Conservation (phyloP, 2,888 invertebrate species). For the Aporophyla lueneburgensis region DNA sequence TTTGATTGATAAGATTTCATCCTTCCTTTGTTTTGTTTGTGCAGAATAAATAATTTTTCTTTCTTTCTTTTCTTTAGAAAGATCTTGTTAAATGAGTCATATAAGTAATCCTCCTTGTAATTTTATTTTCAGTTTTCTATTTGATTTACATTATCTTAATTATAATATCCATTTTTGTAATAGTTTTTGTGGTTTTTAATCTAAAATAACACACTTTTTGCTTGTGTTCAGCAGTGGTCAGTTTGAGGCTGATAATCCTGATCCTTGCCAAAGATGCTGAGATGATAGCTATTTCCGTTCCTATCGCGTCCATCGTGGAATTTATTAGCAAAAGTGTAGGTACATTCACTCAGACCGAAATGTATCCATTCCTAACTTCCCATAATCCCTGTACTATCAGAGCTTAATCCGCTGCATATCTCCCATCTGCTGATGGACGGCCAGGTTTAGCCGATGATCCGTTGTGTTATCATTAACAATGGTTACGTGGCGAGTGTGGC, state of each 20-base stretch:
- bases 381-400: constrained; percentile 8
- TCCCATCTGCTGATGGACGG: constrained; percentile 28
- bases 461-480: constrained; percentile 55
- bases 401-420: constrained; percentile 29
- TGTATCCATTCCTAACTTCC: neutral
- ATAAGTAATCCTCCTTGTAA: no score
- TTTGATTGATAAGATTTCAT: no score
- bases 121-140: no score
- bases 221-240: neutral
- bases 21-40: no score
- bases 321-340: neutral
- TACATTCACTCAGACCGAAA: neutral
- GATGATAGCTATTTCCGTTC: neutral
- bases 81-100: no score
- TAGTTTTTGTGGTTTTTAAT: no score
- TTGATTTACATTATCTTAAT: no score
- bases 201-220: no score
- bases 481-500: constrained; percentile 39
- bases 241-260: neutral
- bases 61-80: no score
- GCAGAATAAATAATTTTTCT: no score
- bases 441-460: constrained; percentile 44
- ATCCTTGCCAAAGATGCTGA: neutral
- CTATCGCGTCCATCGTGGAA: neutral
- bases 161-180: no score